These are phyloP conservation scores for Coenonympha arcania DNA, from an alignment of 2,888 invertebrate species.

Conservation along the genomic window DNA sequence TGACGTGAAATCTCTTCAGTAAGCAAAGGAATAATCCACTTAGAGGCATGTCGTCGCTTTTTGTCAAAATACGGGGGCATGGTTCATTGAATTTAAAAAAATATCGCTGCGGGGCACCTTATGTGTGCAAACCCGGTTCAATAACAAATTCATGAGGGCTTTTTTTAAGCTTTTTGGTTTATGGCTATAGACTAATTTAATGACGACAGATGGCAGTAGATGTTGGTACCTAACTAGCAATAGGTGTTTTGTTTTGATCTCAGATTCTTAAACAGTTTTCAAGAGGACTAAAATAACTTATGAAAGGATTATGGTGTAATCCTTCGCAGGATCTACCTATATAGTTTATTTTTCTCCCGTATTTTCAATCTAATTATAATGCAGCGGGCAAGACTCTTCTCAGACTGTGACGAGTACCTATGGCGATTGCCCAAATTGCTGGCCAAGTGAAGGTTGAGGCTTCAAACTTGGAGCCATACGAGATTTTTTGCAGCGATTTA, in stretches of 20 bases:
- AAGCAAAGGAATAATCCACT: constrained; percentile 65
- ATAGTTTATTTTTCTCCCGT: too few species aligned
- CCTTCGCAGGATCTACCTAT: too few species aligned
- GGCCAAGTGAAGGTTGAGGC: too few species aligned
- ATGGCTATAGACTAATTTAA: constrained; percentile 23
- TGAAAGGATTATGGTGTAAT: too few species aligned
- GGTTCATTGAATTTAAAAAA: constrained; percentile 69
- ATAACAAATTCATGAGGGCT: constrained; percentile 46
- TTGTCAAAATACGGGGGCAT: constrained; percentile 56
- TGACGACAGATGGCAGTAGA: constrained; percentile 47
- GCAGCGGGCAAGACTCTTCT: too few species aligned
- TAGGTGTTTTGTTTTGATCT: constrained; percentile 19
- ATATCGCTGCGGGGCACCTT: constrained; percentile 60
- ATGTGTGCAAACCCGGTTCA: constrained; percentile 66
- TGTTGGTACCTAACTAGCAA: too few species aligned
- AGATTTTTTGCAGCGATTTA: too few species aligned
- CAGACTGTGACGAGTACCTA: too few species aligned
- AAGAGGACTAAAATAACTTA: too few species aligned
- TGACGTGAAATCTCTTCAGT: constrained; percentile 63
- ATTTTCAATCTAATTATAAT: too few species aligned
- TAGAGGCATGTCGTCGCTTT: constrained; percentile 66
- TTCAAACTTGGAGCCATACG: too few species aligned
- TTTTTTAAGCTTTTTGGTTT: constrained; percentile 12
- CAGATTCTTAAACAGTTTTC: constrained; percentile 4
- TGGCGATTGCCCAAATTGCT: too few species aligned